Evolutionary conservation across 1,140 invertebrate species (phyloP), one percentile per base, ranked within the genome.

Genomic region (Portunus trituberculatus): DNA sequence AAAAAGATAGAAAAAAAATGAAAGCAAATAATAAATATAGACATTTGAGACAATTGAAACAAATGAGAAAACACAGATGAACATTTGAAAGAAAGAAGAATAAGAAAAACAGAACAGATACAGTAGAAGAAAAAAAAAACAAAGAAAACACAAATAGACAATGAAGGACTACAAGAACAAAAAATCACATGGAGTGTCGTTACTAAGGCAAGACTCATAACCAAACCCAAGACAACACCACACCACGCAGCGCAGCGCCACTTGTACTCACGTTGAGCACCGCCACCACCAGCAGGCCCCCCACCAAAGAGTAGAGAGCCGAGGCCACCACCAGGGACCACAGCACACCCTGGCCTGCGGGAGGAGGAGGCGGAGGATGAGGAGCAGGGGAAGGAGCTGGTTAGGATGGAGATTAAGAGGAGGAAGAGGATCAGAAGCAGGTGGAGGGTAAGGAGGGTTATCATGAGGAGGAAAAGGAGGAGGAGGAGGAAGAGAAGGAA

Each of bases 321-420:
- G 93, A 94, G 3, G 48, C 93, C 52, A 94, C 52, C 20, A 94
- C 93, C 31, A 94, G 32, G 59, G 93, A 87, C 93, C 93, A 94
- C 67, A 94, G 28, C 93, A 94, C 59, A 52, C 93, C 93, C 88
- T 94, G 93, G 59, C 93, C 93, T 94, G 93, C 29, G 14, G 93
- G 31, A 31, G 32, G 52, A 28, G 39, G 12, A n/a, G 3, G 0
- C 45, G 52, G 52, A 20, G 52, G 52, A n/a, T 2, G 0, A 76
- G 52, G 52, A 20, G 52, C 12, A 6, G 29, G 31, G 4, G 31
- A 59, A 12, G 52, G 48, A 29, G 29, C 28, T 67, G 48, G 29
- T 31, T 32, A 32, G 76, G 25, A 0, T 4, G 45, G 45, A 48
- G 45, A 20, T 48, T 45, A 31, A n/a, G 59, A 32, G 67, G 76